phyloP scores from a whole-genome alignment of 2,797 vertebrate genomes.

The Artibeus jamaicensis region DNA sequence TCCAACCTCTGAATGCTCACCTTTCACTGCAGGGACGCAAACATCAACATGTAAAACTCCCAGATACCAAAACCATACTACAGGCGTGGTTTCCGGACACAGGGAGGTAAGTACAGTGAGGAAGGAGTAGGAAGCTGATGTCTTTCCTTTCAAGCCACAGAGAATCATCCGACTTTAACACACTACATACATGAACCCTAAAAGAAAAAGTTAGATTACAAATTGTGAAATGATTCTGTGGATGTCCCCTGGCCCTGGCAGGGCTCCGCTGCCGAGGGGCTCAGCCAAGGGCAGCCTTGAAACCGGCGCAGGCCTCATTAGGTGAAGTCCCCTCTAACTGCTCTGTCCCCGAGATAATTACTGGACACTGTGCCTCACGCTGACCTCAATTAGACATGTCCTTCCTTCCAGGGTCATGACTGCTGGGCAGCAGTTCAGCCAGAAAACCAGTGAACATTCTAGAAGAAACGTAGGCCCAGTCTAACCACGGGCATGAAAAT shows the following conservation, averaged over 20 bases:
- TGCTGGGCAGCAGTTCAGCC: neutral
- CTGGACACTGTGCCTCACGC: neutral
- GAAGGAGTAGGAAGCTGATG: neutral
- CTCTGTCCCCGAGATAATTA: neutral
- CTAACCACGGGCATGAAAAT: neutral
- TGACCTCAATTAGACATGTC: neutral
- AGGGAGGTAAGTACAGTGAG: fast-evolving
- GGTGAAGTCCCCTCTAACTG: neutral
- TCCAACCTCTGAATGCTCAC: neutral
- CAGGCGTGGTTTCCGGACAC: neutral
- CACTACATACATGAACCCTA: neutral
- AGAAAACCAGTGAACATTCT: neutral
- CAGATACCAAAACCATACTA: neutral
- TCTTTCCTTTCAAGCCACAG: neutral
- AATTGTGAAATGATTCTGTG: neutral
- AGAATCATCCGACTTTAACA: neutral
- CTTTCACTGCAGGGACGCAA: neutral
- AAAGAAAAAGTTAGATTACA: neutral
- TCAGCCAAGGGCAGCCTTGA: neutral
- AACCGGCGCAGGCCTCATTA: neutral
- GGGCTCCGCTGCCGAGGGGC: fast-evolving
- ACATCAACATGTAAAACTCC: neutral
- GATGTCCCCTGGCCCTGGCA: neutral
- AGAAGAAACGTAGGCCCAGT: neutral
- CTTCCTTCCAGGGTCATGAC: neutral